Base-by-base conservation (phyloP, 2,113 vertebrate genomes). In the Nycticebus coucang region DNA sequence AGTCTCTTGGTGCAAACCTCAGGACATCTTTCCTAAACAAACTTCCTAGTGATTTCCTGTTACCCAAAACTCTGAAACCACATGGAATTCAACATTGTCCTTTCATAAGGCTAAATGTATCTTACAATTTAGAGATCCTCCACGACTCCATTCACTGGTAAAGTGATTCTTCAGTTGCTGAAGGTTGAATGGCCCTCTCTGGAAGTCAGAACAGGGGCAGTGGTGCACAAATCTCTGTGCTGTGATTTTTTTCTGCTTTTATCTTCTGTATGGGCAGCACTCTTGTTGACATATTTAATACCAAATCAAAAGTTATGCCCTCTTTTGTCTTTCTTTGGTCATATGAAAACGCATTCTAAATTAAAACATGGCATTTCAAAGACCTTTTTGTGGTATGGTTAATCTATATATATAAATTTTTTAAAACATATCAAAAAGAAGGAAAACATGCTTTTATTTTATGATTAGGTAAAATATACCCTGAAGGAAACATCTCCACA, bases 101-200 rank as follows among this genome's bases (percentile, higher is more conserved):
- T 96, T 95, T 92, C 75, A 94, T 68, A 85, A 92, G 84, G 60
- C 95, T 97, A 94, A 97, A 94, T 83, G 84, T 84, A 90, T 81
- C 93, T 77, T 87, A 83, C 12, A 90, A 80, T 87, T 84, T 66
- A 57, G 62, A 92, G 88, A 80, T 81, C 35, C 55, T 95, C 81
- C 57, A 35, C 95, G 66, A 85, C 22, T 94, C 77, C 57, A 66
- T 93, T 96, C 37, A 90, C 33, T 21, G 7, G 28, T 53, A 18
- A 97, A 91, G 37, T 91, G 60, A 19, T 79, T 74, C 53, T 95
- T 95, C 84, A 92, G 24, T 53, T 89, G 87, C 79, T 78, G 57
- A 93, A 82, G 84, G 87, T 81, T 97, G 87, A 98, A 96, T 82
- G 97, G 72, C 87, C 5, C 71, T 89, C 93, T 68, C 59, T 62